These are phyloP conservation scores for Indri indri DNA, from an alignment of 2,113 vertebrate species.

Conservation along the genomic window DNA sequence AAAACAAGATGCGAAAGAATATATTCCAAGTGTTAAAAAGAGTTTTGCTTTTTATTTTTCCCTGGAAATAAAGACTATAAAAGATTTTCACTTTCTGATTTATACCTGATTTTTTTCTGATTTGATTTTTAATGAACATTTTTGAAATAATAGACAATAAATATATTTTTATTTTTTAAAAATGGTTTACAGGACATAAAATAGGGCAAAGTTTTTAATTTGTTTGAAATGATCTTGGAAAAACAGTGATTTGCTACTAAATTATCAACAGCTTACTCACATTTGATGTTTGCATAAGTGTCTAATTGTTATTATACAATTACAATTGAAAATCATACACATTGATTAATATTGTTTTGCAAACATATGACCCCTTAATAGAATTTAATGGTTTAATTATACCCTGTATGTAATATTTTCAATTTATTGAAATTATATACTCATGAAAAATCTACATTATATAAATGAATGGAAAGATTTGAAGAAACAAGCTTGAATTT, in stretches of 20 bases:
- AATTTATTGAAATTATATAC: conserved; percentile 6
- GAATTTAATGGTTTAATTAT: conserved; percentile 9
- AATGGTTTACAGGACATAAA: neutral
- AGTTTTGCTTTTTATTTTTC: neutral
- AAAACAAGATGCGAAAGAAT: neutral
- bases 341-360: neutral
- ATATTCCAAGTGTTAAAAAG: neutral
- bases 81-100: neutral
- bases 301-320: neutral
- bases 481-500: conserved; percentile 2
- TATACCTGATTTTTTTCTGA: neutral
- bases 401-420: neutral
- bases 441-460: neutral
- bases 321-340: neutral
- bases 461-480: neutral
- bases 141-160: neutral
- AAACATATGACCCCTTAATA: neutral
- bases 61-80: neutral
- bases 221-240: neutral
- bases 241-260: neutral
- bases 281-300: neutral
- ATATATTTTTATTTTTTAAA: neutral
- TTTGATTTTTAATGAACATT: neutral
- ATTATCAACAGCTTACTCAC: conserved; percentile 18
- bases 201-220: neutral